Evolutionary conservation across 2,113 vertebrate genomes (phyloP), one percentile per base, ranked within the genome.

Genomic region (Mormyrus lacerda): DNA sequence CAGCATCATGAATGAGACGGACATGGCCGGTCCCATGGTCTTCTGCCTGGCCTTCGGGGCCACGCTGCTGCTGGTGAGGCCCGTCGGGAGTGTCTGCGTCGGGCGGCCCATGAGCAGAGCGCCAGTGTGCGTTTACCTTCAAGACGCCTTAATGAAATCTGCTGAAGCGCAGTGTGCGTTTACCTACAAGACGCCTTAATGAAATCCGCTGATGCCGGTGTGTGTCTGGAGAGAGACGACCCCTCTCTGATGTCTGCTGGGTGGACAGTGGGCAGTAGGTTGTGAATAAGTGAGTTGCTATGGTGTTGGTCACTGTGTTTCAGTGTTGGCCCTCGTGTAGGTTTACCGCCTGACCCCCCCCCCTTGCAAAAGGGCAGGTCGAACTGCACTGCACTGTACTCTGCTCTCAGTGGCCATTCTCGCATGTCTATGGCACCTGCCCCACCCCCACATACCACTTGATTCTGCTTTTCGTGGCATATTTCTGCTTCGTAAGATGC

Each of bases 1-100:
- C 94, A 97, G 95, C 93, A 98, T 98, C 79, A 97, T 98, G 97
- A 97, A 97, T 0, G 97, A 98, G 94, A 98, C 97, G 0, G 97
- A 98, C 86, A 94, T 98, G 90, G 94, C 97, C 0, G 97, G 97
- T 19, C 97, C 97, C 0, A 44, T 97, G 53, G 84, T 98, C 89
- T 98, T 98, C 93, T 97, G 96, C 76, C 76, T 97, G 15, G 95
- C 96, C 15, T 94, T 98, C 58, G 97, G 97, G 91, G 94, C 93
- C 87, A 96, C 95, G 0, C 65, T 98, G 88, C 94, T 98, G 92
- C 95, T 98, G 97, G 97, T 98, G 95, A 69, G 69, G 21, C 1
- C 58, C 45, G 35, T 1, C 58, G 44, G 47, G 24, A 45, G 45
- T 48, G 10, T 90, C 35, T 15, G 82, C 39, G 11, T 69, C 61